Percentiles rank a stretch among this genome's conserved stretches.
These are phyloP conservation scores for Allophyes oxyacanthae DNA, from an alignment of 2,888 invertebrate species.

Conservation along the genomic window DNA sequence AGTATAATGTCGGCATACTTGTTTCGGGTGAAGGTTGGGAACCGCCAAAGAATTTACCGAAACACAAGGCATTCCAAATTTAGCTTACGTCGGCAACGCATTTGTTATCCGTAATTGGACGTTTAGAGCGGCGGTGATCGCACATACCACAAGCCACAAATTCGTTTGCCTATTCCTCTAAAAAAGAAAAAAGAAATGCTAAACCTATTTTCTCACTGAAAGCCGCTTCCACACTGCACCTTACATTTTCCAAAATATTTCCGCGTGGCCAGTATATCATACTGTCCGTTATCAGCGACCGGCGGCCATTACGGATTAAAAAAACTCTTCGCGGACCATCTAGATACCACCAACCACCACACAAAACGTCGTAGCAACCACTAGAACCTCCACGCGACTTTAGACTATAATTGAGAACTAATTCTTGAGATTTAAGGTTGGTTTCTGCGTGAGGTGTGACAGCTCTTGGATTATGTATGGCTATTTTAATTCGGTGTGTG, in stretches of 20 bases:
- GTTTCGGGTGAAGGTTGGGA: too few relatives aligned
- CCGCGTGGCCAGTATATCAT: slow-evolving; percentile 74
- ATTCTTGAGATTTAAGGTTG: neutral
- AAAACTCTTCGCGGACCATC: slow-evolving; percentile 80
- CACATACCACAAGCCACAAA: too few relatives aligned
- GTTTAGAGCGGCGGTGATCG: too few relatives aligned
- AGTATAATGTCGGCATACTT: too few relatives aligned
- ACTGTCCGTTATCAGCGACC: slow-evolving; percentile 75
- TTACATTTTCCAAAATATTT: slow-evolving; percentile 64
- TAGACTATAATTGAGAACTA: neutral
- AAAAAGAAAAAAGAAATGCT: too few relatives aligned
- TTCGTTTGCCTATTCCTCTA: too few relatives aligned
- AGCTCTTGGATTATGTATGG: slow-evolving; percentile 53
- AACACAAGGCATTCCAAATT: too few relatives aligned
- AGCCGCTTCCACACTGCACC: slow-evolving; percentile 55
- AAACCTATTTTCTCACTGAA: neutral
- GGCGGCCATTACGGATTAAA: slow-evolving; percentile 83
- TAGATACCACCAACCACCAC: slow-evolving; percentile 66
- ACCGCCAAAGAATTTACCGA: too few relatives aligned
- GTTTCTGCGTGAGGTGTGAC: slow-evolving; percentile 10
- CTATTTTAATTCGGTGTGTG: slow-evolving; percentile 77
- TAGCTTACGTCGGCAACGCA: too few relatives aligned
- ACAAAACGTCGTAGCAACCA: slow-evolving; percentile 34
- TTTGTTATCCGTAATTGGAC: too few relatives aligned
- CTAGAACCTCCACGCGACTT: slow-evolving; percentile 24